Conservation (phyloP, 2,888 invertebrate genomes). For the Thecophora atra region DNA sequence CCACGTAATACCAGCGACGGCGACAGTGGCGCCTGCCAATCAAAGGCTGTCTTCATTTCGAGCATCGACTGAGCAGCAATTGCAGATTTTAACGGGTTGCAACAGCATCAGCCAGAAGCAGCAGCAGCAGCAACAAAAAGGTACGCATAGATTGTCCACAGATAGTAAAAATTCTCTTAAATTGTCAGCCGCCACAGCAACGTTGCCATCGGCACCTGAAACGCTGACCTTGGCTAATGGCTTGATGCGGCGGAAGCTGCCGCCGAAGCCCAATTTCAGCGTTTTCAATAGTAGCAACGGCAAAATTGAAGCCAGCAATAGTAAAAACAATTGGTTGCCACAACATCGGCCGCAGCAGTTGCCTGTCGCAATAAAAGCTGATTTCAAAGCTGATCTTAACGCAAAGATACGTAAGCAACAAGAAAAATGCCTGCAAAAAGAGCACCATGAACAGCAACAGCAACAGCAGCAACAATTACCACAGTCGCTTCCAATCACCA, state of each 20-base stretch:
- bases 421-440: conserved; percentile 56
- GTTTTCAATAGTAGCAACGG: conserved; percentile 52
- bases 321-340: conserved; percentile 43
- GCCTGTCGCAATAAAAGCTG: conserved; percentile 53
- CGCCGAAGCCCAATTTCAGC: conserved; percentile 58
- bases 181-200: conserved; percentile 42
- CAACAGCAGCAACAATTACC: conserved; percentile 36
- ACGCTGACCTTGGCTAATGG: conserved; percentile 41
- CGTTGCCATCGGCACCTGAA: conserved; percentile 39
- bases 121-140: conserved; percentile 49
- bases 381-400: conserved; percentile 62
- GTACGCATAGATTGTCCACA: conserved; percentile 49
- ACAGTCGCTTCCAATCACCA: conserved; percentile 44
- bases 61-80: conserved; percentile 61
- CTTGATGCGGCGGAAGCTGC: conserved; percentile 51
- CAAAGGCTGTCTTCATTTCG: conserved; percentile 66
- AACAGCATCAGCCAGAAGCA: conserved; percentile 41
- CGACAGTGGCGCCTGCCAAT: conserved; percentile 62
- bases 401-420: conserved; percentile 61
- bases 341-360: conserved; percentile 41
- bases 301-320: conserved; percentile 38
- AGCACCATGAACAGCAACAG: conserved; percentile 50
- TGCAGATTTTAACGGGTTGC: conserved; percentile 56
- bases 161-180: conserved; percentile 46
- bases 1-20: conserved; percentile 46